A percentile compares a stretch with the other conserved stretches of the same genome.
Conservation (phyloP, 2,888 invertebrate species). For the Cosmopolites sordidus region DNA sequence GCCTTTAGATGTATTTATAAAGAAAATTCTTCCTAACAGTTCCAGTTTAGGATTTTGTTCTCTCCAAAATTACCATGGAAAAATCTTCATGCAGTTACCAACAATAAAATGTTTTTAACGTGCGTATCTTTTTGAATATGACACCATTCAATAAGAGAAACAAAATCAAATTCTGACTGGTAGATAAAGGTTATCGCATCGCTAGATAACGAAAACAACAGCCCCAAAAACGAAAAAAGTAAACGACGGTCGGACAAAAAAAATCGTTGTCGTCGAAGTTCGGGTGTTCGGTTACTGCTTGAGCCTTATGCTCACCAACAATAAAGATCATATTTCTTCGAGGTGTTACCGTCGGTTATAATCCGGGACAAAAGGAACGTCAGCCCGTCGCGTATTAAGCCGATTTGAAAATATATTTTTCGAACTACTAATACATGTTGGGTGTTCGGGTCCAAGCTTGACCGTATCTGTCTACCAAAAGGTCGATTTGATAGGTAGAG, state of each 20-base stretch:
- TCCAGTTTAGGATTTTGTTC: no score
- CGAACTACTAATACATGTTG: conserved; percentile 44
- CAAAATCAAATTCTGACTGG: conserved; percentile 12
- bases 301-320: conserved; percentile 37
- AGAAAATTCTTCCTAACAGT: no score
- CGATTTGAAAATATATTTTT: conserved; percentile 45
- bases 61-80: no score
- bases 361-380: conserved; percentile 47
- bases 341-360: conserved; percentile 43
- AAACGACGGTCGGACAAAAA: conserved; percentile 25
- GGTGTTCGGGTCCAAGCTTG: conserved; percentile 24
- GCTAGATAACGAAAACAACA: conserved; percentile 30
- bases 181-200: conserved; percentile 32
- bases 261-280: conserved; percentile 38
- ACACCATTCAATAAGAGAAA: no score
- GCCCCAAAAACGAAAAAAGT: conserved; percentile 11
- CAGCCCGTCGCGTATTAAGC: conserved; percentile 45
- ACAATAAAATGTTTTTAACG: no score
- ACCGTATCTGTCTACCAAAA: no score
- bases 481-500: no score
- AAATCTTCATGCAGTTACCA: no score
- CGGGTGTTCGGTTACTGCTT: conserved; percentile 37
- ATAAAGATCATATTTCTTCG: conserved; percentile 43
- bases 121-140: no score
- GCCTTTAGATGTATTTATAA: no score